Percentiles rank a stretch among this genome's conserved stretches.
Evolutionary conservation across 2,113 vertebrate species (phyloP).

Genomic region (Nettapus auritus): DNA sequence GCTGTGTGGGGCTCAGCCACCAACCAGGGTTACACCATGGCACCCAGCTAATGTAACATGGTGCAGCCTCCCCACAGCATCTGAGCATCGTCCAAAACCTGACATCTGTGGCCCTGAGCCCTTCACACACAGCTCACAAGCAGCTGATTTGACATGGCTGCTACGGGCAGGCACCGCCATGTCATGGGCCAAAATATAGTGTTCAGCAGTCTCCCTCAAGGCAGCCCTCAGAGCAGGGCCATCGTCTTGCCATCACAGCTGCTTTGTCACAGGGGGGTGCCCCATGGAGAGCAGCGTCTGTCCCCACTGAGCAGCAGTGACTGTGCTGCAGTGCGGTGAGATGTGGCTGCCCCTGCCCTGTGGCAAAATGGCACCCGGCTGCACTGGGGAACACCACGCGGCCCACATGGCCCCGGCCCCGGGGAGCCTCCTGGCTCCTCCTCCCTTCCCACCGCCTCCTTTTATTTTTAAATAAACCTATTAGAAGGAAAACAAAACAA

Average conservation of each 20-base stretch:
- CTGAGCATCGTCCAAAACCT: not conserved
- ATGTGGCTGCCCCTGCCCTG: accelerated
- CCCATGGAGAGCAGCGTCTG: not conserved
- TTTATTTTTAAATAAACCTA: not conserved
- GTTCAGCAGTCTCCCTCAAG: not conserved
- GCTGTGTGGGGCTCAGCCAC: too few relatives aligned
- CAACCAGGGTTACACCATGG: too few relatives aligned
- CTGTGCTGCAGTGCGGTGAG: not conserved
- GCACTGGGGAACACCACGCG: not conserved
- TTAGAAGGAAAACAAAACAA: not conserved
- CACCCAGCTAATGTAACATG: not conserved
- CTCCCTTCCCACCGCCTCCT: not conserved
- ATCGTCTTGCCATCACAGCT: not conserved
- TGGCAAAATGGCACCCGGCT: not conserved
- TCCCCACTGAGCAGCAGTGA: accelerated
- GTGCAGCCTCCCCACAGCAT: too few relatives aligned
- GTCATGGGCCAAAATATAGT: not conserved
- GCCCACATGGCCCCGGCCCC: not conserved
- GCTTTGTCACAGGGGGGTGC: accelerated
- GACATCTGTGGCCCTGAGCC: not conserved
- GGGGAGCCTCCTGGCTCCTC: too few relatives aligned
- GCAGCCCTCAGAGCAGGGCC: not conserved
- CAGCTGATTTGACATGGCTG: accelerated
- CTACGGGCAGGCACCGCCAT: not conserved
- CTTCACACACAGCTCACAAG: accelerated